These are phyloP conservation scores for Bradypodion ventrale DNA, from an alignment of 2,797 vertebrate genomes.

Conservation along the genomic window DNA sequence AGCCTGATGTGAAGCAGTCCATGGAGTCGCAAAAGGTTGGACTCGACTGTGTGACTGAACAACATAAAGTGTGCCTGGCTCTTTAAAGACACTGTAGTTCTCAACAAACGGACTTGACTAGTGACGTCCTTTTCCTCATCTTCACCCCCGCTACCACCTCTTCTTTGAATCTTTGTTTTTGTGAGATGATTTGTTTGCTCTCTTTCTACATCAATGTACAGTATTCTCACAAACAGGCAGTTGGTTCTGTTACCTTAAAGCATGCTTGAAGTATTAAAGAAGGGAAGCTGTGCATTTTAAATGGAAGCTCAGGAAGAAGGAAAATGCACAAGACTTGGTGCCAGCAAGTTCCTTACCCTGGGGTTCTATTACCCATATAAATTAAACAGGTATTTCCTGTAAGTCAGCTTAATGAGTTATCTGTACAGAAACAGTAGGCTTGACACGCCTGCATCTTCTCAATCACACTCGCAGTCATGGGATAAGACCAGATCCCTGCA, in stretches of 20 bases:
- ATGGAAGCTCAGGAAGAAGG: not conserved
- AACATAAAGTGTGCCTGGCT: no score
- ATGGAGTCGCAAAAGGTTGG: no score
- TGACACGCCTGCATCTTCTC: slow-evolving; percentile 38
- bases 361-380: slow-evolving; percentile 1
- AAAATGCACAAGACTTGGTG: not conserved
- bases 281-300: not conserved
- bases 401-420: slow-evolving; percentile 28
- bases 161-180: not conserved
- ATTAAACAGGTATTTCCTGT: slow-evolving; percentile 22
- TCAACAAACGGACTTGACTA: no score
- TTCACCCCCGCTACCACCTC: not conserved
- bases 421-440: slow-evolving; percentile 32
- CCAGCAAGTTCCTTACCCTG: not conserved
- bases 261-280: not conserved
- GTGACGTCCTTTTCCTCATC: not conserved
- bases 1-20: no score
- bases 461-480: slow-evolving; percentile 19
- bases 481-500: slow-evolving; percentile 49
- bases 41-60: no score
- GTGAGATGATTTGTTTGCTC: not conserved
- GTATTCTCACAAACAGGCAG: not conserved
- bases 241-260: not conserved
- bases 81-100: no score
- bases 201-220: not conserved